Evolutionary conservation across 1,140 invertebrate genomes (phyloP), one percentile per base, ranked within the genome.

Genomic region (Drosophila navojoa): DNA sequence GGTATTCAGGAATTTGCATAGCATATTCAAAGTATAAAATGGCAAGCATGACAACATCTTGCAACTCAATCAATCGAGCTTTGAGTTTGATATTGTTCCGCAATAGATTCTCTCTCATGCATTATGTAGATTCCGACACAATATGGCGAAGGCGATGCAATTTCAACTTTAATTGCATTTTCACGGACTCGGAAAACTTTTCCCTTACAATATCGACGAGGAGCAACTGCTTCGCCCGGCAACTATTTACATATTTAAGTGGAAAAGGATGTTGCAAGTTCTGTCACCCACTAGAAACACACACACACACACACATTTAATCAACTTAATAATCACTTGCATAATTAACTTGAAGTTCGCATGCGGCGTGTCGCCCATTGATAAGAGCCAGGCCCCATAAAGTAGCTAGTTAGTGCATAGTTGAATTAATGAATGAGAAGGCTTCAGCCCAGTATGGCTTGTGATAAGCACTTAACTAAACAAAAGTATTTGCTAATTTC

Each of bases 141-240:
- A 77, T 57, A 66, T 55, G 63, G 40, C 35, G 47, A 64, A 66
- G 80, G 76, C n/a, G n/a, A 77, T 74, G 81, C 73, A 85, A 81
- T 86, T 85, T 75, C 61, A 86, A 86, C 77, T 80, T 80, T 85
- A 85, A 86, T 85, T 85, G 81, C 82, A 77, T 81, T 85, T 66
- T 67, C 71, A 71, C 71, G 55, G 67, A 82, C 72, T 49, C 62
- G 15, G 25, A 29, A 53, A 85, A 79, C 45, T 77, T 76, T 79
- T 40, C 22, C 7, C 32, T 58, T 42, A 15, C 50, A 35, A 13
- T 35, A 15, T 45, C n/a, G 45, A 61, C 9, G 27, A 62, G 42
- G 45, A 52, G 5, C n/a, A 15, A 16, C 25, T 16, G 35, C 10
- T 22, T 5, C 13, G 11, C 13, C 16, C n/a, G 13, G 25, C n/a